Evolutionary conservation across 2,797 vertebrate species (phyloP), one percentile per base, ranked within the genome.

Genomic region (Cynopterus sphinx): DNA sequence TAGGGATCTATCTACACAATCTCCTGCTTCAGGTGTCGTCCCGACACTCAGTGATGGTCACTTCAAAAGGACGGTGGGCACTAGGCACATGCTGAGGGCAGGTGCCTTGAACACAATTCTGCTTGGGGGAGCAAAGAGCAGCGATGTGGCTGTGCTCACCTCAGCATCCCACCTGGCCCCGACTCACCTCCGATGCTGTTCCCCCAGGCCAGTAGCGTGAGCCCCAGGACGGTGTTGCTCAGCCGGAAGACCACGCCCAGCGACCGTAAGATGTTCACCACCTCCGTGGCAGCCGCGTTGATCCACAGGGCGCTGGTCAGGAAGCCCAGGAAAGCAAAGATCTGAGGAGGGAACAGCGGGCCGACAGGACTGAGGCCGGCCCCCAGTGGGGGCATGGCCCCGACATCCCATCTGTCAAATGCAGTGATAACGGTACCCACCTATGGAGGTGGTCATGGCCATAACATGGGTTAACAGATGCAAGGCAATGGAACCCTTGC

Each of bases 121-220:
- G 82, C 33, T 51, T 49, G 19, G 41, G 71, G 24, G 16, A 41
- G 12, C 3, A 9, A 36, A 22, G n/a, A 26, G 10, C 43, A 12
- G 8, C 2, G 19, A 46, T 0, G 6, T 19, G 7, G 10, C 31
- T 1, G 6, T 13, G 6, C 68, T 71, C 81, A 41, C 1, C 16
- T 57, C 26, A 15, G 36, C 36, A 36, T 28, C 74, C 89, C 31
- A 5, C 22, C 65, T 1, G 0, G 8, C 24, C 82, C 88, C 0
- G 0, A 57, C 6, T 92, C 83, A 99, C 99, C 99, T 78, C 99
- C 99, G 0, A 99, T 99, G 97, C 99, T 99, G 98, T 99, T 99
- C 75, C 99, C 99, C 99, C 99, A 99, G 95, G 99, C 99, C 98
- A 99, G 98, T 95, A 99, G 98, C 0, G 99, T 99, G 91, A 99